phyloP scores from a whole-genome alignment of 2,113 vertebrate genomes.

The Gadus macrocephalus region DNA sequence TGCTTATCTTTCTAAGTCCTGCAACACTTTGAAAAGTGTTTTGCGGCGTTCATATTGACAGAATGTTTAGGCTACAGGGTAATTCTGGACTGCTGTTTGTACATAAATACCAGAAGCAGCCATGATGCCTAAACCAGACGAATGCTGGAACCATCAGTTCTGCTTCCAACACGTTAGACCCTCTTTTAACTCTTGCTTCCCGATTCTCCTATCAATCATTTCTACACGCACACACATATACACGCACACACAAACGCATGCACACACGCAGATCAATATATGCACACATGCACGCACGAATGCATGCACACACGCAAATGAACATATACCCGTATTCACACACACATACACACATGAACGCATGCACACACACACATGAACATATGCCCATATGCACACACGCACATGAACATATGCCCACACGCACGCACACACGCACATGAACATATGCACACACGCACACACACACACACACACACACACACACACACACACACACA shows the following conservation, averaged over 20 bases:
- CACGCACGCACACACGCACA: too few species aligned
- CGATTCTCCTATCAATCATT: slow-evolving; percentile 59
- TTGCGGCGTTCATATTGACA: slow-evolving; percentile 49
- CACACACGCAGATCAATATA: too few species aligned
- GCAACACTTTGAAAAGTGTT: slow-evolving; percentile 25
- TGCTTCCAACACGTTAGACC: slow-evolving; percentile 43
- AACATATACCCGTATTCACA: too few species aligned
- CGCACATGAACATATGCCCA: too few species aligned
- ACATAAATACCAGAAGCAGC: not conserved
- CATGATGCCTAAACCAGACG: slow-evolving; percentile 66
- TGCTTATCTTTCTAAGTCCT: not conserved
- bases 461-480: too few species aligned
- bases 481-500: too few species aligned
- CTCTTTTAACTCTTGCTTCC: slow-evolving; percentile 43
- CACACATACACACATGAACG: too few species aligned
- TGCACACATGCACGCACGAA: too few species aligned
- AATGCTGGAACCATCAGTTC: slow-evolving; percentile 62
- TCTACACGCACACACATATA: slow-evolving; percentile 28
- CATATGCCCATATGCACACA: too few species aligned
- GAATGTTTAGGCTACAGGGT: slow-evolving; percentile 20
- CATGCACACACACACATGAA: not conserved
- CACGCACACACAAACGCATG: slow-evolving; percentile 2
- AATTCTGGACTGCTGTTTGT: too few species aligned
- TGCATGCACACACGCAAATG: too few species aligned
- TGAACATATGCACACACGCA: not conserved